These are phyloP conservation scores for Microctenopoma lineatum DNA, from an alignment of 2,797 vertebrate species.

Conservation along the genomic window DNA sequence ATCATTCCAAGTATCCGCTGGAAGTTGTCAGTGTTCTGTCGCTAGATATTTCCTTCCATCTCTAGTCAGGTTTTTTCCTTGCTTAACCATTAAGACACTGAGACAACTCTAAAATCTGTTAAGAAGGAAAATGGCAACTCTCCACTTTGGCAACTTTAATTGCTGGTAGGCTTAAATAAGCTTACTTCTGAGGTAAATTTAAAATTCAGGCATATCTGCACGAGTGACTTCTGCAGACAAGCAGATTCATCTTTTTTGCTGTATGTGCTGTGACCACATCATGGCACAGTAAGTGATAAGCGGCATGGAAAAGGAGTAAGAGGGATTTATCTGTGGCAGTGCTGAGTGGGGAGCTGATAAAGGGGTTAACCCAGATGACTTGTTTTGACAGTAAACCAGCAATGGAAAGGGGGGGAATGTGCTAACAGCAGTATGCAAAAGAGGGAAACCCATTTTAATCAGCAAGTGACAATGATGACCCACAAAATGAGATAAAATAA, in stretches of 20 bases:
- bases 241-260: conserved; percentile 72
- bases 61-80: neutral
- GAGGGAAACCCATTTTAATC: conserved; percentile 46
- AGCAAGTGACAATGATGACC: conserved; percentile 51
- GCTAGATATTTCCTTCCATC: conserved; percentile 1
- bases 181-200: conserved; percentile 61
- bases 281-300: conserved; percentile 74
- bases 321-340: conserved; percentile 75
- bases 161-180: conserved; percentile 54
- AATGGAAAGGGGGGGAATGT: conserved; percentile 28
- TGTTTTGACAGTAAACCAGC: conserved; percentile 73
- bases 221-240: conserved; percentile 56
- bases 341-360: conserved; percentile 76
- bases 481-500: conserved; percentile 10
- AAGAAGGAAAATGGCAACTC: conserved; percentile 34
- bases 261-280: conserved; percentile 77
- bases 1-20: neutral
- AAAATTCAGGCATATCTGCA: conserved; percentile 65
- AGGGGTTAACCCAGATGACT: conserved; percentile 70
- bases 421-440: conserved; percentile 62
- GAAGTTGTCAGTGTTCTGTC: conserved; percentile 2
- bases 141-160: conserved; percentile 64
- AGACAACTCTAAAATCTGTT: conserved; percentile 25
- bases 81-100: conserved; percentile 13
- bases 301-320: conserved; percentile 65